Evolutionary conservation across 1,140 invertebrate species (phyloP).

Genomic region (Nasonia giraulti): DNA sequence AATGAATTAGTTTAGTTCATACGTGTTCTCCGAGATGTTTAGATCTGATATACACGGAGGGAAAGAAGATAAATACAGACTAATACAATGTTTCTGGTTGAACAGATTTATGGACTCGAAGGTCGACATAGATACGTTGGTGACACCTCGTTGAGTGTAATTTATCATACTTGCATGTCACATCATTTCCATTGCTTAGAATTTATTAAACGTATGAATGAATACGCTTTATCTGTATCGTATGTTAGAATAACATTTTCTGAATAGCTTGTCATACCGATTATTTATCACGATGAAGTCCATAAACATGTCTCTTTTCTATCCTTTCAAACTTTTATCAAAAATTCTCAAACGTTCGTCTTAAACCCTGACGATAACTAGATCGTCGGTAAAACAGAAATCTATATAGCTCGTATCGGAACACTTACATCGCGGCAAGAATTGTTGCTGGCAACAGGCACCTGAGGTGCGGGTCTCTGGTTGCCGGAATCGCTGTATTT

Average conservation of each 20-base stretch:
- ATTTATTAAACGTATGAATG: neutral
- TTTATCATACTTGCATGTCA: neutral
- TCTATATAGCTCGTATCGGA: neutral
- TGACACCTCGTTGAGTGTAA: neutral
- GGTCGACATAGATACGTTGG: neutral
- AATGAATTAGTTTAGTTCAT: neutral
- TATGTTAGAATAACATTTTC: neutral
- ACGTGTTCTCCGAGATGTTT: neutral
- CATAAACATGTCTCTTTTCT: no score
- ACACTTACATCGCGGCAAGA: conserved; percentile 34
- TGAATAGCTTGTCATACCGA: neutral
- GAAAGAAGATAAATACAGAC: neutral
- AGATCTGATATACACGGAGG: no score
- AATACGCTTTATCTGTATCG: neutral
- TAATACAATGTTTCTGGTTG: neutral
- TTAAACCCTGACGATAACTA: neutral
- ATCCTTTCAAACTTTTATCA: no score
- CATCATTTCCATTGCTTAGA: neutral
- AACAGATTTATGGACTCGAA: neutral
- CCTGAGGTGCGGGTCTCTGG: conserved; percentile 64
- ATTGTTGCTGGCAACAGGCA: conserved; percentile 55
- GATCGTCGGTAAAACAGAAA: neutral
- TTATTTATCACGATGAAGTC: neutral
- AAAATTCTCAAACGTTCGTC: neutral
- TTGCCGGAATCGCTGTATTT: conserved; percentile 67